These are phyloP conservation scores for Urocolius indicus DNA, from an alignment of 2,113 vertebrate species.

Conservation along the genomic window DNA sequence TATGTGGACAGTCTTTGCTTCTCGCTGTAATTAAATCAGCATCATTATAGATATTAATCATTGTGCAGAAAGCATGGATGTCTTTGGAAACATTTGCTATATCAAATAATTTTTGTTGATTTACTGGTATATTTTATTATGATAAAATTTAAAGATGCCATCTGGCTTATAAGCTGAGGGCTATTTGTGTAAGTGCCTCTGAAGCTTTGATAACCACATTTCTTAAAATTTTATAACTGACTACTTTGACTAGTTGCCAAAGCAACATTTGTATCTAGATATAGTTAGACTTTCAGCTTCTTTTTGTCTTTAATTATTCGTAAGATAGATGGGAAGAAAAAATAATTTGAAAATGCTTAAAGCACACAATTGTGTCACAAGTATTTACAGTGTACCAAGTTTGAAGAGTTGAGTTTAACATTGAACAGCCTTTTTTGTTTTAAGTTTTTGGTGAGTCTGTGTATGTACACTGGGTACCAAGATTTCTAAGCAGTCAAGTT, in stretches of 20 bases:
- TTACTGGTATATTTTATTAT: not conserved
- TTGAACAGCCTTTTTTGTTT: not conserved
- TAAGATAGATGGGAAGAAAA: not conserved
- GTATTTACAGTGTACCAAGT: not conserved
- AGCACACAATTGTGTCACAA: not conserved
- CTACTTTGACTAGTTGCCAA: not conserved
- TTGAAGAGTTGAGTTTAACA: not conserved
- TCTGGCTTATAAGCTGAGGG: not conserved
- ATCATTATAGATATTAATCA: not conserved
- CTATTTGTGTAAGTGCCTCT: not conserved
- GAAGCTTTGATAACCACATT: not conserved
- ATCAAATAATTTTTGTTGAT: not conserved
- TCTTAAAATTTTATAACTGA: not conserved
- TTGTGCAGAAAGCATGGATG: not conserved
- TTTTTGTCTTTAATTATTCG: not conserved
- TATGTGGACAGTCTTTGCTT: not conserved
- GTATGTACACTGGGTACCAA: not conserved
- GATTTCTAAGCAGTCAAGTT: not conserved
- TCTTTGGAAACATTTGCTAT: not conserved
- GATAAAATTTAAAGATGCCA: not conserved
- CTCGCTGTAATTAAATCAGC: not conserved
- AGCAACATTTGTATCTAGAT: not conserved
- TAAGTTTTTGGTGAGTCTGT: not conserved
- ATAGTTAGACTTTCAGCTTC: not conserved
- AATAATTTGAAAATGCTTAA: not conserved